Conservation (phyloP, 2,797 vertebrate genomes). For the Gymnodraco acuticeps region DNA sequence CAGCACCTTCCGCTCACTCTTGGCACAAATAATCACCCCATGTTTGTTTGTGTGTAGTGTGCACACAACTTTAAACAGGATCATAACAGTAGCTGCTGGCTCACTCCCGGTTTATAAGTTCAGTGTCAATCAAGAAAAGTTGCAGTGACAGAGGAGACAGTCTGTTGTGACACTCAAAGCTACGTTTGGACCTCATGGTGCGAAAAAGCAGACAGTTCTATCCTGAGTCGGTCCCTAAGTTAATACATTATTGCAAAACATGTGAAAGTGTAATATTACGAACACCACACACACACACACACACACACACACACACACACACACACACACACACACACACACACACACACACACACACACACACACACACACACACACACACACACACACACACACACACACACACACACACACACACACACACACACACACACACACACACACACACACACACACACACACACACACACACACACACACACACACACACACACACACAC, state of each 20-base stretch:
- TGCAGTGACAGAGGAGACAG: constrained; percentile 39
- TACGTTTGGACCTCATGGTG: constrained; percentile 30
- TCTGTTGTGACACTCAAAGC: constrained; percentile 43
- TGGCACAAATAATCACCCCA: not conserved
- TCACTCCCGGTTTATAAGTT: constrained; percentile 27
- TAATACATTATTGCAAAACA: constrained; percentile 17
- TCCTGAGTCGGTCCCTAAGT: constrained; percentile 24
- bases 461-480: not conserved
- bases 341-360: not conserved
- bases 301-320: constrained; percentile 16
- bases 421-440: constrained; percentile 1
- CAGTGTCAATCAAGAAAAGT: constrained; percentile 47
- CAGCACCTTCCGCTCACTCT: constrained; percentile 13
- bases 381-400: not conserved
- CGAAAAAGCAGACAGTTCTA: constrained; percentile 24
- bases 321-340: too few species aligned
- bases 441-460: not conserved
- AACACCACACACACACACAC: not conserved
- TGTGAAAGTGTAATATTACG: constrained; percentile 11
- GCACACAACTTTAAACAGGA: not conserved
- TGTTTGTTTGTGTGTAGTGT: not conserved
- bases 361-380: not conserved
- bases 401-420: not conserved
- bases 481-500: not conserved
- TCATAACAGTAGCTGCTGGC: constrained; percentile 2